Percentiles rank a stretch among this genome's conserved stretches.
Conservation (phyloP, 2,113 vertebrate species). For the Mesoclemmys tuberculata region DNA sequence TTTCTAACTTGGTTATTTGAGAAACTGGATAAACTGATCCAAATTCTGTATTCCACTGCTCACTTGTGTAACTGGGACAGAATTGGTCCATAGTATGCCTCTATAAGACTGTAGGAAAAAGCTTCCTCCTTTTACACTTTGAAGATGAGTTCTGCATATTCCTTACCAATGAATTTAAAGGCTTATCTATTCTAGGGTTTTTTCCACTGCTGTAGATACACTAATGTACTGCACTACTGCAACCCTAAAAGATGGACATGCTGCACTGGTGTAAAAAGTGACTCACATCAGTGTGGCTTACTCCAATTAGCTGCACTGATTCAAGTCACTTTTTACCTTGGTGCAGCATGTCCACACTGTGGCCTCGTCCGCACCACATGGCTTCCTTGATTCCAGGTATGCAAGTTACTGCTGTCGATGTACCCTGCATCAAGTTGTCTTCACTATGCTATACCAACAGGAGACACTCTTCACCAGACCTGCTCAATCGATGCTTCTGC, state of each 20-base stretch:
- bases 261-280: not conserved
- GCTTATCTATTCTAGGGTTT: not conserved
- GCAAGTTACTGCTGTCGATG: no score
- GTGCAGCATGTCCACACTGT: not conserved
- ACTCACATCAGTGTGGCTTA: not conserved
- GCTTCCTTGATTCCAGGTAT: no score
- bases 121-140: not conserved
- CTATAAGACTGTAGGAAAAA: not conserved
- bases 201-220: not conserved
- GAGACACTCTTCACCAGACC: no score
- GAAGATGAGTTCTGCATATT: not conserved
- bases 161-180: not conserved
- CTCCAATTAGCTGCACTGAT: not conserved
- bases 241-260: not conserved
- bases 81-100: not conserved
- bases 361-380: not conserved
- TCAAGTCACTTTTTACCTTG: rapidly evolving
- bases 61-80: not conserved
- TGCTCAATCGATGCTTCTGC: no score
- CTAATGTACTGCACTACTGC: not conserved
- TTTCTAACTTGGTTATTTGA: not conserved
- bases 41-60: not conserved
- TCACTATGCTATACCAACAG: no score
- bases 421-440: no score
- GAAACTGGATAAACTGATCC: not conserved